Evolutionary conservation across 2,113 vertebrate species (phyloP).

Genomic region (Vulpes ferrilata): DNA sequence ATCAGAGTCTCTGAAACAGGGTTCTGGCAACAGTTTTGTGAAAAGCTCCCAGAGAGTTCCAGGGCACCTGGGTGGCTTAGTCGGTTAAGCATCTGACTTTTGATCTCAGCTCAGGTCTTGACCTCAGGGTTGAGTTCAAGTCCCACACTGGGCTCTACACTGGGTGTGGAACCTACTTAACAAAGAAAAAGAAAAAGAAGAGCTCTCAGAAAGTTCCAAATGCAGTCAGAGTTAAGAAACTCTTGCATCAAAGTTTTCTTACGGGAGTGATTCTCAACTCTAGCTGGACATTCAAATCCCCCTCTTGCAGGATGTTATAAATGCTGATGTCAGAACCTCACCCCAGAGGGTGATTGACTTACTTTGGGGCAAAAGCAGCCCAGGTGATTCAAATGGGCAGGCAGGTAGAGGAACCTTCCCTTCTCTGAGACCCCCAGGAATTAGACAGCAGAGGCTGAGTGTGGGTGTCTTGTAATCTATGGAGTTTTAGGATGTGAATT

Average conservation of each 20-base stretch:
- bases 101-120: not conserved
- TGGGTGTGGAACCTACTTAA: not conserved
- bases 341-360: not conserved
- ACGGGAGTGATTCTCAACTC: not conserved
- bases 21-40: fast-evolving
- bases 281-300: not conserved
- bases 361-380: not conserved
- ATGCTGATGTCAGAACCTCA: too few species aligned
- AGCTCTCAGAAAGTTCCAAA: not conserved
- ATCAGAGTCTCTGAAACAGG: not conserved
- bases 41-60: not conserved
- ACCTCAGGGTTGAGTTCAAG: not conserved
- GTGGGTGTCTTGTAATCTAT: fast-evolving
- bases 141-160: not conserved
- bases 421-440: not conserved
- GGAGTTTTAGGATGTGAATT: fast-evolving
- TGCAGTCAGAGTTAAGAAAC: not conserved
- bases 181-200: not conserved
- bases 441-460: not conserved
- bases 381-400: not conserved
- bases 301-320: fast-evolving
- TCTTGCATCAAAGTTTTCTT: not conserved
- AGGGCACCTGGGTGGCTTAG: not conserved
- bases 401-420: not conserved
- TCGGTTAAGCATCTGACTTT: not conserved